These are phyloP conservation scores for Sorex fumeus DNA, from an alignment of 2,113 vertebrate species.

Conservation along the genomic window DNA sequence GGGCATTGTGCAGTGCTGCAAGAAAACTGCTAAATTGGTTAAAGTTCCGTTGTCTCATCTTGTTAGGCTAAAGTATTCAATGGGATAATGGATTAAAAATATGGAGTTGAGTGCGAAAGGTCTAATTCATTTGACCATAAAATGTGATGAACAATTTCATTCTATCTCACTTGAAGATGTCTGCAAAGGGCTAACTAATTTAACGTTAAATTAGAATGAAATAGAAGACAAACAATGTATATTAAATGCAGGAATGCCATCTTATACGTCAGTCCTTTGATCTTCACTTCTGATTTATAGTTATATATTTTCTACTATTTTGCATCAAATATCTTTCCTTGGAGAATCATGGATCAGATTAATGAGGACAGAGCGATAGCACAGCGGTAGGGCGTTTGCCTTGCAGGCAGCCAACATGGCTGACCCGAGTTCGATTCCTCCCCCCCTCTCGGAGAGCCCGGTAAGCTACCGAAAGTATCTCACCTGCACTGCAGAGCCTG, in stretches of 20 bases:
- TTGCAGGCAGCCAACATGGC: too few species aligned
- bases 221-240: background rate
- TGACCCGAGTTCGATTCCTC: too few species aligned
- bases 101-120: background rate
- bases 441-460: too few species aligned
- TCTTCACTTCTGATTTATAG: background rate
- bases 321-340: background rate
- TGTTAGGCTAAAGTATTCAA: background rate
- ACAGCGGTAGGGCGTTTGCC: too few species aligned
- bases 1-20: background rate
- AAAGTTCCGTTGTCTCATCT: background rate
- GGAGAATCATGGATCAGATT: background rate
- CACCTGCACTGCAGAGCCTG: too few species aligned
- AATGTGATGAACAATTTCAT: background rate
- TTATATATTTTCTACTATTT: background rate
- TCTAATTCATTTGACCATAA: background rate
- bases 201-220: background rate
- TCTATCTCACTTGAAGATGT: constrained; percentile 25
- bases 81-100: background rate
- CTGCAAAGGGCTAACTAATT: background rate
- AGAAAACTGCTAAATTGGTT: background rate
- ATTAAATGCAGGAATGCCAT: background rate
- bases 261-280: background rate
- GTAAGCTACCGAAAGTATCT: too few species aligned
- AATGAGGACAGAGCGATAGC: background rate